Evolutionary conservation across 2,888 invertebrate species (phyloP), one percentile per base, ranked within the genome.

Genomic region (Harpalus rufipes): DNA sequence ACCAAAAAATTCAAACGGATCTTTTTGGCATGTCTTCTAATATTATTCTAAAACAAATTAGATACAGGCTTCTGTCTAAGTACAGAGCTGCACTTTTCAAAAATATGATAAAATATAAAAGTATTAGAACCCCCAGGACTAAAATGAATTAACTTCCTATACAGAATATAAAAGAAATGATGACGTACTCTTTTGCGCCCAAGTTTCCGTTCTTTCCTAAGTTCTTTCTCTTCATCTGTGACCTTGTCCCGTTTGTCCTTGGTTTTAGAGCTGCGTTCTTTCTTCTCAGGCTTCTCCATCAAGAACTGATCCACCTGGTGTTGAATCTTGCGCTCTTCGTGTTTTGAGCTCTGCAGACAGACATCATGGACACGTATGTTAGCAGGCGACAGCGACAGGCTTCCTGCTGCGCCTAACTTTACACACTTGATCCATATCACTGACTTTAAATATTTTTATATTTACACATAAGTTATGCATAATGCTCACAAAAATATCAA

Each of bases 131-230:
- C 6, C 32, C 6, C 32, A 32, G 3, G 32, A 32, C 5, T 32
- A 32, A 32, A 32, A 32, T 3, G 32, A 5, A 32, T 32, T 5
- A 21, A 32, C 32, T 32, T 32, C 32, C 6, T 32, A 32, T 32
- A 32, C 32, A 1, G 44, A 51, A 12, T 8, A 51, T 51, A 51
- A 51, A 51, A 51, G 0, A 51, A 51, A 14, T 63, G 8, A 63
- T 7, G 78, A 12, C 93, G 92, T 92, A 96, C 96, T 92, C 96
- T 93, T 90, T 96, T 96, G 32, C 96, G 93, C 82, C 95, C 95
- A 89, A 96, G 92, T 92, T 96, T 96, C 89, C 96, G 94, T 91
- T 96, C 96, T 91, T 95, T 96, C 87, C 96, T 93, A 10, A 94
- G 91, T 90, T 96, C 96, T 89, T 96, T 94, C 88, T 96, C 96